Evolutionary conservation across 2,888 invertebrate species (phyloP).

Genomic region (Tiliacea citrago): DNA sequence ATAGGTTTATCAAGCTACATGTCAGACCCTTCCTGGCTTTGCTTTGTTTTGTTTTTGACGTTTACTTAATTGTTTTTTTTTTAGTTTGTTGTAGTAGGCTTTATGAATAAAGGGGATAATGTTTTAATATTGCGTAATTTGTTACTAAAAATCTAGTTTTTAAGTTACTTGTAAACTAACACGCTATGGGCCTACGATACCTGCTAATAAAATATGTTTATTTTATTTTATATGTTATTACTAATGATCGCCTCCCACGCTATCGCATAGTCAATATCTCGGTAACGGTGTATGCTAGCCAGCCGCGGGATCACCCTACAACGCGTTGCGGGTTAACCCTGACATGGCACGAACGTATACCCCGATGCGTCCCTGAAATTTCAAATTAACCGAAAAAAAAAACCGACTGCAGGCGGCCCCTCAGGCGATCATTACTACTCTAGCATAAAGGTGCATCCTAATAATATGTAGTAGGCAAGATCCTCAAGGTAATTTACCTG

Average conservation of each 20-base stretch:
- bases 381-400: neutral
- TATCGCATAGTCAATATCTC: neutral
- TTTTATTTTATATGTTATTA: no score
- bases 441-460: neutral
- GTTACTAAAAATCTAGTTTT: no score
- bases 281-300: neutral
- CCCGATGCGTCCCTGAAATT: neutral
- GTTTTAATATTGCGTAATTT: no score
- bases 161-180: no score
- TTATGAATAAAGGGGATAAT: no score
- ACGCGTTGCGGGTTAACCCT: neutral
- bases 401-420: neutral
- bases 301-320: neutral
- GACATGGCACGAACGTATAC: neutral
- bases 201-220: no score
- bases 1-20: no score
- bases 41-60: no score
- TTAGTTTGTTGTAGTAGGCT: no score
- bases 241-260: neutral
- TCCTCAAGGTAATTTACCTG: constrained; percentile 65
- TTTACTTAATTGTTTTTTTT: no score
- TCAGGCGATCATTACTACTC: neutral
- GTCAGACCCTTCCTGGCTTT: no score
- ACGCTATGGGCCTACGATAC: no score
- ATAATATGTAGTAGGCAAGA: neutral